Evolutionary conservation across 1,140 invertebrate species (phyloP), one percentile per base, ranked within the genome.

Genomic region (Myzus persicae): DNA sequence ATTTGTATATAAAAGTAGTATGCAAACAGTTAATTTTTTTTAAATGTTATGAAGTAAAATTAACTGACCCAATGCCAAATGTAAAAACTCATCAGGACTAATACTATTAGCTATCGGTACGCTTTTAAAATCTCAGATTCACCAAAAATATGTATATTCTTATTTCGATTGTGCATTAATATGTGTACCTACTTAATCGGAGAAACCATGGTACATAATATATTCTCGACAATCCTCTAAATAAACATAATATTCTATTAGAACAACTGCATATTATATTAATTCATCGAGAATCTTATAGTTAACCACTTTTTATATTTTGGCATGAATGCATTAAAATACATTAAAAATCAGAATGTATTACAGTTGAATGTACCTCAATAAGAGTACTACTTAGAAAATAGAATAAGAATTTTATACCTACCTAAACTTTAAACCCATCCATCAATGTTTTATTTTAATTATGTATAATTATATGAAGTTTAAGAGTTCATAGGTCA

Each of bases 1-100:
- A 76, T 76, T 76, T 76, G 31, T 76, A 76, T 76, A 76, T 76
- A n/a, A 76, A 76, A 76, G n/a, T 76, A n/a, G 14, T n/a, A n/a
- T 2, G 2, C 18, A 44, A 44, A 54, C 9, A 9, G 8, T 9
- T 31, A 67, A n/a, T 1, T 4, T 31, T n/a, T 8, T 54, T 1
- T 22, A 59, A 11, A 59, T 2, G 5, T 51, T 22, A 67, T 6
- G 18, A 76, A 6, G 31, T n/a, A 20, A 76, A 76, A n/a, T n/a
- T n/a, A 76, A 76, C 31, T n/a, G n/a, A 76, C 8, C n/a, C 1
- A 36, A 76, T n/a, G 59, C 4, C 14, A 76, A 76, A 6, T 76
- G n/a, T 76, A 36, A 20, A 76, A 31, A 76, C 11, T n/a, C 5
- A 76, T 59, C 59, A 76, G 11, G 0, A 76, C 5, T n/a, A 18